These are phyloP conservation scores for Drosophila hamatofila DNA, from an alignment of 2,888 invertebrate species.

Conservation along the genomic window DNA sequence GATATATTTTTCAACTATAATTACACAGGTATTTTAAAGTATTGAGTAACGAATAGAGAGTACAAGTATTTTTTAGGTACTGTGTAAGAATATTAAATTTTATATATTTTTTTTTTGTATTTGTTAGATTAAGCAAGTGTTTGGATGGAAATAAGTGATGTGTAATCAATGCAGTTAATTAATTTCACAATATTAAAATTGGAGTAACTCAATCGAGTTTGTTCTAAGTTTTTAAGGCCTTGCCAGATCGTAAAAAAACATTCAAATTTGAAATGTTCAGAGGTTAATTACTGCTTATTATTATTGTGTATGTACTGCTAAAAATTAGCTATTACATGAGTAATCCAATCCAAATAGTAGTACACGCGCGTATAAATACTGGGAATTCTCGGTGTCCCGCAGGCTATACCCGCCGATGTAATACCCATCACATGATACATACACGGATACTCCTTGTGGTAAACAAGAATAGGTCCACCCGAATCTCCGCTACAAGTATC, in stretches of 20 bases:
- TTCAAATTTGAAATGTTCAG: constrained; percentile 14
- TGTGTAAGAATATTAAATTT: background rate
- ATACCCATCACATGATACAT: constrained; percentile 77
- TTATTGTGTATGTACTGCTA: background rate
- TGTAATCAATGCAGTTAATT: background rate
- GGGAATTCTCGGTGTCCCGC: constrained; percentile 74
- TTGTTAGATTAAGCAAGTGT: background rate
- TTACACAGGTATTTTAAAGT: constrained; percentile 12
- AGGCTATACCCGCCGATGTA: constrained; percentile 72
- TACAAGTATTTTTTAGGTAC: background rate
- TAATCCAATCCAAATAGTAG: constrained; percentile 75
- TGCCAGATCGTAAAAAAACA: constrained; percentile 29
- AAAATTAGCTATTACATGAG: constrained; percentile 29
- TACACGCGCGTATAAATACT: constrained; percentile 77
- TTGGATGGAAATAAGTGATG: background rate
- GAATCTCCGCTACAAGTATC: constrained; percentile 81
- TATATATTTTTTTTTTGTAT: background rate
- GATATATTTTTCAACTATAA: constrained; percentile 13
- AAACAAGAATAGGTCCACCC: constrained; percentile 74
- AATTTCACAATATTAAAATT: background rate
- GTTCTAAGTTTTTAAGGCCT: background rate
- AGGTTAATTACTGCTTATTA: background rate
- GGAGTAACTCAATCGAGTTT: background rate
- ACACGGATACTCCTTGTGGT: constrained; percentile 72
- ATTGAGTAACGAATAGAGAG: background rate